Evolutionary conservation across 2,113 vertebrate species (phyloP).

Genomic region (Engraulis encrasicolus): DNA sequence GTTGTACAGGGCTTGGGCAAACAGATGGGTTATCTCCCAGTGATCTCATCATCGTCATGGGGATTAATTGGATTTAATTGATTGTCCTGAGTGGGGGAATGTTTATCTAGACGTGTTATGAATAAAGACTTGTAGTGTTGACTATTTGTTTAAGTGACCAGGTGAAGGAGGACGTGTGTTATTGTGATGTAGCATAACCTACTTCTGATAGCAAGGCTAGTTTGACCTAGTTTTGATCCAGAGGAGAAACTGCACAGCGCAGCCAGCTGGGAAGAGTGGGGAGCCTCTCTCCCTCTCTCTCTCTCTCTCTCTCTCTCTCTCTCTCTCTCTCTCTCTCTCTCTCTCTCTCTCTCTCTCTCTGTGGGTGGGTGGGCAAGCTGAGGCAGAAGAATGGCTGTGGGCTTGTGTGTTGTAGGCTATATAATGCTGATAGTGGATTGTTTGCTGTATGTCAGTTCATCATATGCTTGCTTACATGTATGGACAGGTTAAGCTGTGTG

Average conservation of each 20-base stretch:
- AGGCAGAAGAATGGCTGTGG: not conserved
- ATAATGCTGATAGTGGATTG: not conserved
- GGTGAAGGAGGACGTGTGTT: too few species aligned
- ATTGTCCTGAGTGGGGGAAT: not conserved
- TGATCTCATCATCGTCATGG: not conserved
- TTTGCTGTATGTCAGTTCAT: not conserved
- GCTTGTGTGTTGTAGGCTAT: not conserved
- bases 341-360: too few species aligned
- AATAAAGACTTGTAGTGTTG: not conserved
- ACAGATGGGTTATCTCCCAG: not conserved
- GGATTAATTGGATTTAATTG: not conserved
- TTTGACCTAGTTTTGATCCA: slow-evolving; percentile 1
- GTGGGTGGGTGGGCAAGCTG: not conserved
- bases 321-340: too few species aligned
- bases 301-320: too few species aligned
- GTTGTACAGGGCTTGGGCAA: not conserved
- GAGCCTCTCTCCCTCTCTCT: too few species aligned
- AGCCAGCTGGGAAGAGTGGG: not conserved
- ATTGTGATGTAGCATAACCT: not conserved
- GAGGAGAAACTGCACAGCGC: not conserved
- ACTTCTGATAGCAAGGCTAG: not conserved
- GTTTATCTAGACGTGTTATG: not conserved
- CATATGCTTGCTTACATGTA: not conserved
- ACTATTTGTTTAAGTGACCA: too few species aligned
- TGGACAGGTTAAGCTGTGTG: not conserved